phyloP scores from a whole-genome alignment of 2,797 vertebrate species.

The Gambusia yucatana region DNA sequence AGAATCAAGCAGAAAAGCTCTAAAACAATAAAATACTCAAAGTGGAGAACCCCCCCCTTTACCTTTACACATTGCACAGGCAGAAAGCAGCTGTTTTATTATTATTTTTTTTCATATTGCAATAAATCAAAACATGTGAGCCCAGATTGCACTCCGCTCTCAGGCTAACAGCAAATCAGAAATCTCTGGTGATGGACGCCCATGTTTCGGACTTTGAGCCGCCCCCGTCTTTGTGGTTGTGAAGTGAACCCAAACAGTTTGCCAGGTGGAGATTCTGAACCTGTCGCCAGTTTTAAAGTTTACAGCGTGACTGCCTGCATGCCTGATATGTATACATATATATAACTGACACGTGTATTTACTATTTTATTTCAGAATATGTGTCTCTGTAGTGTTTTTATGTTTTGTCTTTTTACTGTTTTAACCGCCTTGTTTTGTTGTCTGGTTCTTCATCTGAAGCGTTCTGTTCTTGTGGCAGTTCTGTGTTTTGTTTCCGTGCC shows the following conservation, averaged over 20 bases:
- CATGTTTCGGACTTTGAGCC: slow-evolving; percentile 33
- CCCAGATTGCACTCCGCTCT: not conserved
- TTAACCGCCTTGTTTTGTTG: slow-evolving; percentile 29
- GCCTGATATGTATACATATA: slow-evolving; percentile 66
- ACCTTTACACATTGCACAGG: not conserved
- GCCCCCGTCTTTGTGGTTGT: slow-evolving; percentile 56
- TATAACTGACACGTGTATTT: slow-evolving; percentile 55
- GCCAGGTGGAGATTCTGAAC: slow-evolving; percentile 58
- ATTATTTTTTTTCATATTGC: not conserved
- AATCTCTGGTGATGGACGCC: slow-evolving; percentile 33
- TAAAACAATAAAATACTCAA: not conserved
- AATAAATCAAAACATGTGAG: not conserved
- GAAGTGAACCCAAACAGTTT: slow-evolving; percentile 63
- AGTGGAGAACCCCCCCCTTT: not conserved
- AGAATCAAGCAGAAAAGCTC: not conserved
- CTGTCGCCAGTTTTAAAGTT: slow-evolving; percentile 68
- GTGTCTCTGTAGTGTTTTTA: slow-evolving; percentile 23
- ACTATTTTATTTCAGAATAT: slow-evolving; percentile 14
- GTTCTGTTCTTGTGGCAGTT: slow-evolving; percentile 25
- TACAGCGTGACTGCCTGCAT: slow-evolving; percentile 85
- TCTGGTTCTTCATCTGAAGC: slow-evolving; percentile 17
- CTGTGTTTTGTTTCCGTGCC: slow-evolving; percentile 18
- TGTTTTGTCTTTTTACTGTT: slow-evolving; percentile 52
- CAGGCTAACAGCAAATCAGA: not conserved
- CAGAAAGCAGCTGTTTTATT: not conserved